Percentiles rank a stretch among this genome's conserved stretches.
phyloP scores from a whole-genome alignment of 2,113 vertebrate genomes.

The Crocuta crocuta region DNA sequence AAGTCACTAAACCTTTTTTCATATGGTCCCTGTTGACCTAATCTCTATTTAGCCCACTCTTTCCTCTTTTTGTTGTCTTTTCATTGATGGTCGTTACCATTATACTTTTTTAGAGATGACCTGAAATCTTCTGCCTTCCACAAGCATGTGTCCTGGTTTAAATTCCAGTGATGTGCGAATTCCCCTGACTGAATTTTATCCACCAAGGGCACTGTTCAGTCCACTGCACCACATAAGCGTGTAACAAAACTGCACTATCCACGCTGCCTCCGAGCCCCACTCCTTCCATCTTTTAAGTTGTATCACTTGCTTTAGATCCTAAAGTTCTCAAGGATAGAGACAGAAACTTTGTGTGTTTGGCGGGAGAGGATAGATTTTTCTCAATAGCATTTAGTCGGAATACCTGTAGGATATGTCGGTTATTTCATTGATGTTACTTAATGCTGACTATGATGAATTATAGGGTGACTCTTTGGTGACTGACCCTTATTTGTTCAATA shows the following conservation, averaged over 20 bases:
- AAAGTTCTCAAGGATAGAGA: background rate
- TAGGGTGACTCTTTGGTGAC: background rate
- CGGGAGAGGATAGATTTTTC: background rate
- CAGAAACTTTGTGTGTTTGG: background rate
- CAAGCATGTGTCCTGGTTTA: slow-evolving; percentile 26
- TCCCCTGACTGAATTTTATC: background rate
- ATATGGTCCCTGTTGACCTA: background rate
- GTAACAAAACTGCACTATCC: background rate
- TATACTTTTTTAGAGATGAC: background rate
- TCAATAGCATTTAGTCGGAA: background rate
- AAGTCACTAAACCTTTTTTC: slow-evolving; percentile 2
- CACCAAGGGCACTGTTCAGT: background rate
- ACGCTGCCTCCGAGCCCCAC: background rate
- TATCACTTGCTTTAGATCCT: slow-evolving; percentile 25
- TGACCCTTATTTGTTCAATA: background rate
- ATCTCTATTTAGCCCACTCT: background rate
- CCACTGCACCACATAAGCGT: background rate
- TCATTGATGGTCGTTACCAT: background rate
- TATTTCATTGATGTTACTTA: background rate
- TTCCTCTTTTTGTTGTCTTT: background rate
- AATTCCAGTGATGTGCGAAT: slow-evolving; percentile 15
- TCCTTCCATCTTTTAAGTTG: slow-evolving; percentile 11
- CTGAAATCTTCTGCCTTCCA: background rate
- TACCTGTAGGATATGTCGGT: background rate
- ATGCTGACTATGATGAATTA: background rate